Evolutionary conservation across 2,797 vertebrate species (phyloP), one percentile per base, ranked within the genome.

Genomic region (Halcyon chelicuti): DNA sequence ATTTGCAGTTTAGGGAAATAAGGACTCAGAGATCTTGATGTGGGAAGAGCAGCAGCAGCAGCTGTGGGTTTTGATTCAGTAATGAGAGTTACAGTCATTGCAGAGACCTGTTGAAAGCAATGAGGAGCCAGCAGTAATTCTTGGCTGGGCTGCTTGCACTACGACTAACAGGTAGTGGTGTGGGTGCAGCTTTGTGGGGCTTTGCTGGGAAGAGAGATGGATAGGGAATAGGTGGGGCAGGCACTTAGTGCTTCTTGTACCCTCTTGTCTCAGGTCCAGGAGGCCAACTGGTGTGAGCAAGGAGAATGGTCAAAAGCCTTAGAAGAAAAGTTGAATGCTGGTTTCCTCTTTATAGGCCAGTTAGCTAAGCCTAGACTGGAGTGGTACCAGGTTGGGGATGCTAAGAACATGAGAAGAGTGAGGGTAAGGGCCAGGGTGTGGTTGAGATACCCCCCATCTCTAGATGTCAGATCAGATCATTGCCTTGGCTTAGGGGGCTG

Each of bases 391-490:
- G 17, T 66, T 19, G 52, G 35, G 26, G n/a, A 51, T 39, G 26
- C 5, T 18, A 82, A 57, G 28, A 86, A 47, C 2, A 9, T 26
- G 40, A 80, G 62, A 81, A 55, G n/a, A 60, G 5, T n/a, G 40
- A 77, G 10, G 23, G 10, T 20, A 63, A 40, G 11, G 12, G 22
- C 11, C 5, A 61, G 29, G 17, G 5, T 35, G 9, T 57, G 31
- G 29, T 42, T 8, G 18, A 29, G 28, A 52, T 61, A 77, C 2
- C 2, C 12, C 1, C 1, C 1, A 10, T 29, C 9, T 49, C 52
- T 57, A 54, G 33, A 52, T 23, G 4, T 14, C 37, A 57, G 52
- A 9, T 66, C 9, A 33, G 25, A 46, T 31, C 31, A 83, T 87
- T 66, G 60, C 55, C 31, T 73, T 61, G 40, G 13, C 11, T 68